phyloP scores from a whole-genome alignment of 2,888 invertebrate genomes.

The Eumerus sabulonum region DNA sequence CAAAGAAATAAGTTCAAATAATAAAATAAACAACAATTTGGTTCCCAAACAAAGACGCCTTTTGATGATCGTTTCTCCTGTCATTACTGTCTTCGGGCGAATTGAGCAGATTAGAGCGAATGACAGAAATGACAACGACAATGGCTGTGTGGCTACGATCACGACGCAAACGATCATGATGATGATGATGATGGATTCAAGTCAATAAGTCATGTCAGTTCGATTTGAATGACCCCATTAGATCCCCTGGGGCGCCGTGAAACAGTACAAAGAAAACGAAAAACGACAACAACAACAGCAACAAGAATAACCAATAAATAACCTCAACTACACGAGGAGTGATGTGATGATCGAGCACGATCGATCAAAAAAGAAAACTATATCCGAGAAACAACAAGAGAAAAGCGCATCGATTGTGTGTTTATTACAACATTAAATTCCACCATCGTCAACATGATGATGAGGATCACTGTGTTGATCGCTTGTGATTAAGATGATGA shows the following conservation, averaged over 20 bases:
- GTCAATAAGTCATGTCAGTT: conserved; percentile 68
- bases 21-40: conserved; percentile 58
- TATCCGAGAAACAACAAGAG: conserved; percentile 1
- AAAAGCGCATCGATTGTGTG: conserved; percentile 67
- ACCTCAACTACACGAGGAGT: not conserved
- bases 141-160: conserved; percentile 13
- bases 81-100: too few relatives aligned
- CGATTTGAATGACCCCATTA: conserved; percentile 54
- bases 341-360: conserved; percentile 16
- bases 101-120: conserved; percentile 1
- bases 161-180: conserved; percentile 25
- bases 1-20: conserved; percentile 41
- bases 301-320: too few relatives aligned
- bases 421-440: conserved; percentile 65
- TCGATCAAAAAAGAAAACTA: too few relatives aligned
- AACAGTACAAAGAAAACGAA: conserved; percentile 32
- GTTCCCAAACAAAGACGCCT: conserved; percentile 53
- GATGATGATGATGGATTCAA: conserved; percentile 62
- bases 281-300: conserved; percentile 17
- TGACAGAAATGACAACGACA: conserved; percentile 13
- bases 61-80: conserved; percentile 38
- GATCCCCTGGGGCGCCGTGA: conserved; percentile 32
- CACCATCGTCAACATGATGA: conserved; percentile 58
- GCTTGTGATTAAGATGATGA: conserved; percentile 61
- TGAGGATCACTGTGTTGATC: conserved; percentile 62